Conservation (phyloP, 1,140 invertebrate genomes). For the Harlomillsia oculata region DNA sequence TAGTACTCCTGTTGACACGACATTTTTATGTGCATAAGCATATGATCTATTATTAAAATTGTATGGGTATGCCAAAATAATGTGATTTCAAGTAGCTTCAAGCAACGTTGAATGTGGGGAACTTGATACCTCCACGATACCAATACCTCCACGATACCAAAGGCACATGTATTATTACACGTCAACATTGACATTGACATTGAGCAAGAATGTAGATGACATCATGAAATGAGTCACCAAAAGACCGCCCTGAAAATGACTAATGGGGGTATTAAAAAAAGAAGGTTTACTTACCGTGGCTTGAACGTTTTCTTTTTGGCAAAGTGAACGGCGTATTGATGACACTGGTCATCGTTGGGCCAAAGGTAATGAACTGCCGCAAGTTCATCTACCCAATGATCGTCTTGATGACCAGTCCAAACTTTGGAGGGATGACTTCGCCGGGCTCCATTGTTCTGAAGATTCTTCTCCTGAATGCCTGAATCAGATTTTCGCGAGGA, state of each 20-base stretch:
- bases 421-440: constrained; percentile 33
- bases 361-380: constrained; percentile 19
- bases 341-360: constrained; percentile 21
- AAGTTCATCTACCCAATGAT: constrained; percentile 8
- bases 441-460: constrained; percentile 18
- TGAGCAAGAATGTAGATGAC: neutral
- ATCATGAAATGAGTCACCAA: too few species aligned
- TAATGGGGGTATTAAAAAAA: neutral
- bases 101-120: too few species aligned
- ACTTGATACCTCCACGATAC: too few species aligned
- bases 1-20: too few species aligned
- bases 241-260: too few species aligned
- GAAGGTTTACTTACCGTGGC: constrained; percentile 20
- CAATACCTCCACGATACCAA: too few species aligned
- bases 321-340: constrained; percentile 22
- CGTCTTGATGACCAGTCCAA: constrained; percentile 30
- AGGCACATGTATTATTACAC: too few species aligned
- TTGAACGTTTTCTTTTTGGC: constrained; percentile 28
- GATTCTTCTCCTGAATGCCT: neutral
- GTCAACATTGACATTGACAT: too few species aligned
- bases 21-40: too few species aligned
- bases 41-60: too few species aligned
- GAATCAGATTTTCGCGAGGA: neutral
- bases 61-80: too few species aligned
- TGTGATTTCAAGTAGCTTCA: too few species aligned